These are phyloP conservation scores for Xylophagus ater DNA, from an alignment of 2,888 invertebrate species.

Conservation along the genomic window DNA sequence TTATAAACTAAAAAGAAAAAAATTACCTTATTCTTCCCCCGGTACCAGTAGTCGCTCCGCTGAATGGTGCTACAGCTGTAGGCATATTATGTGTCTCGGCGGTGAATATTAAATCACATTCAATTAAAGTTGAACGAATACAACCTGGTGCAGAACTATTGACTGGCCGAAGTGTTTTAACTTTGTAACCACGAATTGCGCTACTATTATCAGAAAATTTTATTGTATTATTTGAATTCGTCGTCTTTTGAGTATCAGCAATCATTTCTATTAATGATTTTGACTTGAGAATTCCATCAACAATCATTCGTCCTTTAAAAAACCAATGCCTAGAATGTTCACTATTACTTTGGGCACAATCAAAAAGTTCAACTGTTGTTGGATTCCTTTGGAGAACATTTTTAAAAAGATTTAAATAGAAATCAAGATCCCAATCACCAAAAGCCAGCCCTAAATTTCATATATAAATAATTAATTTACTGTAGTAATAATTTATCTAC, in stretches of 20 bases:
- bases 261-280: slow-evolving; percentile 87
- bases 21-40: slow-evolving; percentile 70
- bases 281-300: slow-evolving; percentile 65
- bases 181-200: slow-evolving; percentile 74
- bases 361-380: slow-evolving; percentile 95
- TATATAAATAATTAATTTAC: not conserved
- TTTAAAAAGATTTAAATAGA: slow-evolving; percentile 77
- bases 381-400: slow-evolving; percentile 80
- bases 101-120: slow-evolving; percentile 88
- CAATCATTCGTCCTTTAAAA: slow-evolving; percentile 80
- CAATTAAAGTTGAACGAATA: slow-evolving; percentile 47
- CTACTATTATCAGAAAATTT: slow-evolving; percentile 97
- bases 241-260: slow-evolving; percentile 71
- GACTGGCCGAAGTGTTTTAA: slow-evolving; percentile 56
- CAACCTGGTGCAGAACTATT: slow-evolving; percentile 47
- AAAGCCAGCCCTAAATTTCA: slow-evolving; percentile 63
- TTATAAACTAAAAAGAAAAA: not conserved
- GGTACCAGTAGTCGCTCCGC: slow-evolving; percentile 96
- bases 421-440: slow-evolving; percentile 84
- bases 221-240: slow-evolving; percentile 89
- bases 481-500: slow-evolving; percentile 2
- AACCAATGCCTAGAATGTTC: slow-evolving; percentile 99
- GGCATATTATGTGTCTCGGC: slow-evolving; percentile 99
- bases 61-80: slow-evolving; percentile 93
- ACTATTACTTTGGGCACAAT: slow-evolving; percentile 95